Evolutionary conservation across 2,797 vertebrate genomes (phyloP).

Genomic region (Spinus olivaceus): DNA sequence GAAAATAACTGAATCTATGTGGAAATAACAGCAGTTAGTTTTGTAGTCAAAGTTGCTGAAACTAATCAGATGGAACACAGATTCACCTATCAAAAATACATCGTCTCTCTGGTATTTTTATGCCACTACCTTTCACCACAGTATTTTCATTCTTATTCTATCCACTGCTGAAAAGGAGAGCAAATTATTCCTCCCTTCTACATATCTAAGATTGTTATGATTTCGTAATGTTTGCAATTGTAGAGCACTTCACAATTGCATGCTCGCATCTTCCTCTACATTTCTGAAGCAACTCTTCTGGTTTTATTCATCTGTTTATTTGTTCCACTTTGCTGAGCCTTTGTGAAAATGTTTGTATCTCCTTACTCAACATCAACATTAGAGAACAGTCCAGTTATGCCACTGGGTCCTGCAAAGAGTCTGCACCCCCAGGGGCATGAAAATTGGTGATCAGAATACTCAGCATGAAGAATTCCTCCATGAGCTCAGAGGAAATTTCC

Average conservation of each 20-base stretch:
- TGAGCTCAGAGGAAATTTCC: not conserved
- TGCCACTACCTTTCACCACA: not conserved
- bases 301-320: not conserved
- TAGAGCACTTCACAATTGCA: not conserved
- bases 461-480: not conserved
- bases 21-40: not conserved
- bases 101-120: not conserved
- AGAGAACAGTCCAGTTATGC: not conserved
- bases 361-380: not conserved
- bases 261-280: accelerated
- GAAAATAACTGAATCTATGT: not conserved
- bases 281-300: not conserved
- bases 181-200: not conserved
- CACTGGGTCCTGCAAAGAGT: accelerated
- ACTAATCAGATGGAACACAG: not conserved
- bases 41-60: not conserved
- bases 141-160: not conserved
- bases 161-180: not conserved
- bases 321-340: not conserved
- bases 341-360: not conserved
- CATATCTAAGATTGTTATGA: not conserved
- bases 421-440: not conserved
- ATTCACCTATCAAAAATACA: not conserved
- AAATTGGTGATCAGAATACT: not conserved
- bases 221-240: not conserved